A percentile compares a stretch with the other conserved stretches of the same genome.
Conservation (phyloP, 1,140 invertebrate species). For the Odontomachus brunneus region DNA sequence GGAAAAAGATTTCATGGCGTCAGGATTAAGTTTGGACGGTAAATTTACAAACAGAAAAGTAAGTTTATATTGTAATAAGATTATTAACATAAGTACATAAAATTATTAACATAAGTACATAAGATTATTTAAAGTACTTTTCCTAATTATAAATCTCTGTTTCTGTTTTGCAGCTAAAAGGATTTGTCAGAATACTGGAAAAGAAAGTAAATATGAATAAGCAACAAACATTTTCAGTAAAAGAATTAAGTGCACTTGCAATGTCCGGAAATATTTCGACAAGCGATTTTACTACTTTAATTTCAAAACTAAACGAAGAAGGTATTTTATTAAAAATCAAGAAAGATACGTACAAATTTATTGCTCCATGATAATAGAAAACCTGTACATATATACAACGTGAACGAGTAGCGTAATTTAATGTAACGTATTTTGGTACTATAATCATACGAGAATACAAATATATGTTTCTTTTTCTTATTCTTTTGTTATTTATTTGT, state of each 20-base stretch:
- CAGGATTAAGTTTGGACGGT: conserved; percentile 84
- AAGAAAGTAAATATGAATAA: conserved; percentile 87
- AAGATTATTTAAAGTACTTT: conserved; percentile 10
- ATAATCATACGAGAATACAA: conserved; percentile 63
- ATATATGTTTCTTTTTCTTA: background rate
- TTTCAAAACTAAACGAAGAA: conserved; percentile 93
- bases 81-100: conserved; percentile 1
- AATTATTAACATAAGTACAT: too few species aligned
- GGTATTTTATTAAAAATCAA: conserved; percentile 94
- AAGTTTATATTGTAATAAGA: conserved; percentile 65
- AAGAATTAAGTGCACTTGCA: conserved; percentile 91
- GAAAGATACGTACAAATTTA: conserved; percentile 91
- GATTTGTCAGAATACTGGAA: conserved; percentile 90
- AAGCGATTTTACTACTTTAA: conserved; percentile 87
- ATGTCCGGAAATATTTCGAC: conserved; percentile 88
- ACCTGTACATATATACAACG: background rate
- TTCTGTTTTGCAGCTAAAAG: conserved; percentile 88
- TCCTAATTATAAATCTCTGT: conserved; percentile 7
- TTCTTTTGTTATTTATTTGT: background rate
- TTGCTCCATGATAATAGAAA: conserved; percentile 43
- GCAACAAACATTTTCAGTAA: conserved; percentile 90
- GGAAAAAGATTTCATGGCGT: conserved; percentile 87
- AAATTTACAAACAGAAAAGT: conserved; percentile 90
- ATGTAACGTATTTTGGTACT: conserved; percentile 11
- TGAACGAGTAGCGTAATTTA: background rate